Evolutionary conservation across 2,113 vertebrate genomes (phyloP).

Genomic region (Xerus inauris): DNA sequence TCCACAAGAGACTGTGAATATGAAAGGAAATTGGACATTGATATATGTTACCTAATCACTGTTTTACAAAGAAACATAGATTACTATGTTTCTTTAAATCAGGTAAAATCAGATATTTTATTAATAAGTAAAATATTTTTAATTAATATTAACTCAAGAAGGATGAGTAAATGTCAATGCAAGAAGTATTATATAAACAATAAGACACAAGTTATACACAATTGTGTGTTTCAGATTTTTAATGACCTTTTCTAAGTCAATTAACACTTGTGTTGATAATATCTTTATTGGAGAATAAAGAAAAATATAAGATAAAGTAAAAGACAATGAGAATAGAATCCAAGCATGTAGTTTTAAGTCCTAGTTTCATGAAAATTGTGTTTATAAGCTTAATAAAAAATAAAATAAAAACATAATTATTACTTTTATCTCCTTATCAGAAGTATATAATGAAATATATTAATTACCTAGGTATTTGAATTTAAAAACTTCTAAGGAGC

Average conservation of each 20-base stretch:
- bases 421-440: neutral
- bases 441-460: neutral
- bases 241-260: neutral
- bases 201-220: neutral
- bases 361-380: neutral
- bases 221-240: neutral
- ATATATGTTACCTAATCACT: neutral
- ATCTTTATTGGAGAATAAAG: neutral
- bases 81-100: neutral
- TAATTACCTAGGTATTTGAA: too few species aligned
- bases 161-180: neutral
- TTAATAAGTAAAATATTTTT: neutral
- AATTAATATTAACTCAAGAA: neutral
- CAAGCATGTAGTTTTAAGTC: neutral
- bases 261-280: neutral
- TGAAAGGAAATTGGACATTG: neutral
- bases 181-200: neutral
- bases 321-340: neutral
- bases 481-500: too few species aligned
- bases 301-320: neutral
- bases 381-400: neutral
- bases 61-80: slow-evolving; percentile 51
- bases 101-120: neutral
- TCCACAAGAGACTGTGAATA: neutral
- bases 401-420: too few species aligned